Conservation (phyloP, 2,888 invertebrate species). For the Dysmachus trigonus region DNA sequence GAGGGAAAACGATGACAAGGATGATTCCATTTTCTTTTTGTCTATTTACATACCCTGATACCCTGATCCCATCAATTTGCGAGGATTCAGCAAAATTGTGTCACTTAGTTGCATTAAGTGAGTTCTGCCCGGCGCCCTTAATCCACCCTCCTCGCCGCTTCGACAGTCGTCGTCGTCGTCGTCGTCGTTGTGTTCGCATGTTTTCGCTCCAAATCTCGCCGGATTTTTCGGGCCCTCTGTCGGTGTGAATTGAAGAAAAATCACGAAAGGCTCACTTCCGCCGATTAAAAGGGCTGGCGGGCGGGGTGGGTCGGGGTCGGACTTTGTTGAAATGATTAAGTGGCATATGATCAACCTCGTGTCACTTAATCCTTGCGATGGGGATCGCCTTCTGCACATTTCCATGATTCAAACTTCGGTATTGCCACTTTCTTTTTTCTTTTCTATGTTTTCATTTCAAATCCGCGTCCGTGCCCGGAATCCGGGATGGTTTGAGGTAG, state of each 20-base stretch:
- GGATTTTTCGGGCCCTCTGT: conserved; percentile 26
- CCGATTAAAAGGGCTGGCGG: not conserved
- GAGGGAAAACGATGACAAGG: conserved; percentile 31
- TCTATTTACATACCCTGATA: conserved; percentile 47
- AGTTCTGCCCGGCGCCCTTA: conserved; percentile 39
- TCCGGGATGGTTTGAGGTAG: not conserved
- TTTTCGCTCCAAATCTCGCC: conserved; percentile 42
- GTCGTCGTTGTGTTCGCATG: no score
- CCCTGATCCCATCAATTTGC: conserved; percentile 48
- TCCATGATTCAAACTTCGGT: not conserved
- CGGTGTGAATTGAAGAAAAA: conserved; percentile 36
- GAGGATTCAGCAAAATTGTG: conserved; percentile 47
- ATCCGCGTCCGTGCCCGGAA: conserved; percentile 28
- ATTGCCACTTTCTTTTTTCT: not conserved
- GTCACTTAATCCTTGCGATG: conserved; percentile 43
- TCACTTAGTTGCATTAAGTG: conserved; percentile 48
- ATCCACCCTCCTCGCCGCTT: conserved; percentile 12
- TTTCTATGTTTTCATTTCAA: not conserved
- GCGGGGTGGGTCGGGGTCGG: not conserved
- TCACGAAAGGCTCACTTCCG: conserved; percentile 45
- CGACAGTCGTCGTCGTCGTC: no score
- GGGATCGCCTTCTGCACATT: conserved; percentile 1
- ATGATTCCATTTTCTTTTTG: conserved; percentile 27
- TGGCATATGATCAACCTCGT: conserved; percentile 45
- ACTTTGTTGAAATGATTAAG: conserved; percentile 38